These are phyloP conservation scores for Melanotaenia parkinsoni DNA, from an alignment of 2,797 vertebrate species.

Conservation along the genomic window DNA sequence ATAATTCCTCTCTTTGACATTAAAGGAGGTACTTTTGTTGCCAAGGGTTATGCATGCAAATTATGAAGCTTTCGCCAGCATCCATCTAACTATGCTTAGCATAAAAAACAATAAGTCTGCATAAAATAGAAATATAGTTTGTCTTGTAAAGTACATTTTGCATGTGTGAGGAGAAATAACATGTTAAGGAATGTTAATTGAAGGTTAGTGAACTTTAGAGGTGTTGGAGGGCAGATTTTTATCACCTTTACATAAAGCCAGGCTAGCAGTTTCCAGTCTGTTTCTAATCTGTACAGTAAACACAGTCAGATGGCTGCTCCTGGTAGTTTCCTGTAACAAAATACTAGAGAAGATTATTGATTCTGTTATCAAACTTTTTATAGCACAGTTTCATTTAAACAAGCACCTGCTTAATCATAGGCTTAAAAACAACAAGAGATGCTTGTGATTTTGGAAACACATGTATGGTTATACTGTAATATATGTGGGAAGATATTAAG, in stretches of 20 bases:
- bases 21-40: background rate
- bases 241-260: background rate
- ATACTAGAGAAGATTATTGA: background rate
- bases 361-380: background rate
- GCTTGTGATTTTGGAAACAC: conserved; percentile 27
- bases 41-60: background rate
- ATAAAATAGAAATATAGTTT: background rate
- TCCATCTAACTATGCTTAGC: background rate
- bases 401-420: background rate
- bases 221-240: background rate
- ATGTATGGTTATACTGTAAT: background rate
- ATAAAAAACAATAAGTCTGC: background rate
- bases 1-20: conserved; percentile 3
- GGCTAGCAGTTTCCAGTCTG: background rate
- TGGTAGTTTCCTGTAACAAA: background rate
- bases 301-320: background rate
- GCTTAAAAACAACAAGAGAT: background rate
- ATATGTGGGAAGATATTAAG: conserved; percentile 22
- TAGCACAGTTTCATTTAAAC: background rate
- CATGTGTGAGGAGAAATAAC: background rate
- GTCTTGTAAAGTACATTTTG: background rate
- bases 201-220: background rate
- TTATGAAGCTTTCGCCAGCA: background rate
- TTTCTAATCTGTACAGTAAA: background rate
- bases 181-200: background rate